Conservation (phyloP, 1,140 invertebrate species). For the Fragariocoptes setiger region DNA sequence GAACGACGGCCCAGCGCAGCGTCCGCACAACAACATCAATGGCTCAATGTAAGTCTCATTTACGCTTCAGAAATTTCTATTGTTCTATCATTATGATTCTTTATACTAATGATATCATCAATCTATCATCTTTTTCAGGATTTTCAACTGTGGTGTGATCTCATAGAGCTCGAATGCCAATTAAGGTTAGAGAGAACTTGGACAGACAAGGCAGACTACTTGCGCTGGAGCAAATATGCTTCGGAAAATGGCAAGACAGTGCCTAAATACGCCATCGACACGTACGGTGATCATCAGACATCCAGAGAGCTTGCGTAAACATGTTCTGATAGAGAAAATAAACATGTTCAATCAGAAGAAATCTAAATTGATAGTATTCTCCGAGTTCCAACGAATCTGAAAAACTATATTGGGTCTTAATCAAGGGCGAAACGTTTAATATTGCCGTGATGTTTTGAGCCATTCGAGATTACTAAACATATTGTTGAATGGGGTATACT, state of each 20-base stretch:
- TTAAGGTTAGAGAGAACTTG: conserved; percentile 52
- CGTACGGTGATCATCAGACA: too few relatives aligned
- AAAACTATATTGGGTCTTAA: too few relatives aligned
- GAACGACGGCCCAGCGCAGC: conserved; percentile 83
- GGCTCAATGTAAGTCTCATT: conserved; percentile 38
- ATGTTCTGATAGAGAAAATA: too few relatives aligned
- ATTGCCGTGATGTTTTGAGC: too few relatives aligned
- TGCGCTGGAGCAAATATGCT: conserved; percentile 38
- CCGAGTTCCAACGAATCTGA: too few relatives aligned
- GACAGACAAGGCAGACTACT: conserved; percentile 87
- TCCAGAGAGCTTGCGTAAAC: too few relatives aligned
- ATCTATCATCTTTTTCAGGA: conserved; percentile 26
- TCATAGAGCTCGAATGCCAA: conserved; percentile 49
- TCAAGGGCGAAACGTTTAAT: too few relatives aligned
- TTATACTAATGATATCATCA: conserved; percentile 6
- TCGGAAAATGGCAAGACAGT: conserved; percentile 14
- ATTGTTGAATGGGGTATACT: conserved; percentile 48
- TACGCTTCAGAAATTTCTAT: neutral
- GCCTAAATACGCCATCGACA: conserved; percentile 12
- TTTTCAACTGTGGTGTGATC: conserved; percentile 75
- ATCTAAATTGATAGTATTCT: too few relatives aligned
- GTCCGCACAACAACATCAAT: conserved; percentile 69
- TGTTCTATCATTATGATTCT: neutral
- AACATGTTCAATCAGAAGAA: too few relatives aligned
- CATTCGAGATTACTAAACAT: conserved; percentile 25